Conservation (phyloP, 2,113 vertebrate genomes). For the Himantopus leucocephalus region DNA sequence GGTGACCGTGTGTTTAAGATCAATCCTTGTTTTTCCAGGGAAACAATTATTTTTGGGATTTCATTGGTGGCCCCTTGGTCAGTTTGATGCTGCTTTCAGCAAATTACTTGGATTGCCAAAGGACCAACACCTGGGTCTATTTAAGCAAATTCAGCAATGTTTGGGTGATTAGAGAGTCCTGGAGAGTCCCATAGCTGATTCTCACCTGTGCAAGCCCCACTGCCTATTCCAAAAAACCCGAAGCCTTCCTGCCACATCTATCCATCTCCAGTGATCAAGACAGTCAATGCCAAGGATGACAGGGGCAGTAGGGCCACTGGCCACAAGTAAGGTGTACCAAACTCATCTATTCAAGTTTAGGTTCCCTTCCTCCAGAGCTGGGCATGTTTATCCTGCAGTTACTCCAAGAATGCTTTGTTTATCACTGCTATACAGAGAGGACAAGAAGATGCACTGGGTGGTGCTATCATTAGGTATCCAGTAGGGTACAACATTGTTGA, state of each 20-base stretch:
- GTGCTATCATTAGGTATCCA: neutral
- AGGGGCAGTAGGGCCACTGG: neutral
- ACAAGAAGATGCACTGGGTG: neutral
- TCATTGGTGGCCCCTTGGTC: neutral
- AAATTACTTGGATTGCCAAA: neutral
- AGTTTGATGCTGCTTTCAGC: neutral
- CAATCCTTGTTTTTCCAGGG: neutral
- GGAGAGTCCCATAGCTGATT: neutral
- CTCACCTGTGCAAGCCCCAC: neutral
- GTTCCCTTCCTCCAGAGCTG: neutral
- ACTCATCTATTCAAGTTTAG: neutral
- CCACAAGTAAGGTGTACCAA: neutral
- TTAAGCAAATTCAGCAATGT: neutral
- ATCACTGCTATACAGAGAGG: neutral
- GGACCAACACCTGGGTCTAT: neutral
- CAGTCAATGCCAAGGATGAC: neutral
- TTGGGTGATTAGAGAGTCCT: neutral
- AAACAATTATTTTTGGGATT: neutral
- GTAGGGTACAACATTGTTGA: neutral
- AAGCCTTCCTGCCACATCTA: neutral
- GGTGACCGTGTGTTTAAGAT: neutral
- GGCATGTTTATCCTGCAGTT: neutral
- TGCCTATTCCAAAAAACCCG: neutral
- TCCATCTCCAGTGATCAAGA: neutral
- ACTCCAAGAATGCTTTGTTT: neutral